Conservation (phyloP, 1,140 invertebrate genomes). For the Schmidtea mediterranea region DNA sequence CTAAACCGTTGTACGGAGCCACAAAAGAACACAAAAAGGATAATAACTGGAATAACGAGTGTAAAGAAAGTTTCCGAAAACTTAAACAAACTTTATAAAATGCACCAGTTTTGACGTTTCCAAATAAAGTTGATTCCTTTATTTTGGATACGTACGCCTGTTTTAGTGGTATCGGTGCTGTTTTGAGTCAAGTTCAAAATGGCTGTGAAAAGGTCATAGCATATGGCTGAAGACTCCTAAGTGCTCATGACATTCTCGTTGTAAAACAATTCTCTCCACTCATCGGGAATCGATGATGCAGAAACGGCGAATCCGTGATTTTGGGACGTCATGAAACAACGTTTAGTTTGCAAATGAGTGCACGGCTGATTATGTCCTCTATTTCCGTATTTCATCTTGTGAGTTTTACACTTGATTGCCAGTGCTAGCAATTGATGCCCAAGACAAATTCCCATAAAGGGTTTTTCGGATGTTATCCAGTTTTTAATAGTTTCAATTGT, state of each 20-base stretch:
- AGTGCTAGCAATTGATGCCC: slow-evolving; percentile 75
- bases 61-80: too few species aligned
- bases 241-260: slow-evolving; percentile 66
- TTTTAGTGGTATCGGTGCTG: too few species aligned
- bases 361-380: slow-evolving; percentile 92
- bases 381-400: slow-evolving; percentile 93
- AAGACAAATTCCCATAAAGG: slow-evolving; percentile 60
- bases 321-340: slow-evolving; percentile 92
- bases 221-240: too few species aligned
- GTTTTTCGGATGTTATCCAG: slow-evolving; percentile 14
- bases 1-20: too few species aligned
- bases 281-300: slow-evolving; percentile 35
- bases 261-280: slow-evolving; percentile 61
- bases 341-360: slow-evolving; percentile 45
- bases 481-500: slow-evolving; percentile 5
- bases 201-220: too few species aligned
- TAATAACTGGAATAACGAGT: too few species aligned
- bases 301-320: slow-evolving; percentile 92
- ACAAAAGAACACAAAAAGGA: too few species aligned
- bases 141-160: too few species aligned
- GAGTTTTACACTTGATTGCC: slow-evolving; percentile 56
- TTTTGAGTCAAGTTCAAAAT: too few species aligned
- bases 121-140: too few species aligned
- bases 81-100: too few species aligned
- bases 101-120: too few species aligned